Conservation (phyloP, 2,797 vertebrate species). For the Oreochromis mossambicus region DNA sequence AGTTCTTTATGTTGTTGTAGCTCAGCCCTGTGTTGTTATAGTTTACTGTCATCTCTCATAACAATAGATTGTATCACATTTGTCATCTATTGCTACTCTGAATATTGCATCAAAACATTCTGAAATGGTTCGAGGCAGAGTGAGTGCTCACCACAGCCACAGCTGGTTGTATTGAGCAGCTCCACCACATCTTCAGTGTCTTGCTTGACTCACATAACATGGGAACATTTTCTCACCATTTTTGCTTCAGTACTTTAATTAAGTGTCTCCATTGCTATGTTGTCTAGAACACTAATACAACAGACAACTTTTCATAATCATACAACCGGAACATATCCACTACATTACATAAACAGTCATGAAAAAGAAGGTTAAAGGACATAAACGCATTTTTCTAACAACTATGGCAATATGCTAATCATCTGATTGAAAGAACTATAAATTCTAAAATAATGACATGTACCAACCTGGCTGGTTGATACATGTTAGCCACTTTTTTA, state of each 20-base stretch:
- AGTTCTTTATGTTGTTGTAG: background rate
- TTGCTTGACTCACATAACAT: background rate
- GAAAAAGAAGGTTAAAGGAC: background rate
- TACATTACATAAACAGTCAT: background rate
- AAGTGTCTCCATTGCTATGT: background rate
- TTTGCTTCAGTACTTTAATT: background rate
- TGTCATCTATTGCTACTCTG: background rate
- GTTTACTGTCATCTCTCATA: conserved; percentile 15
- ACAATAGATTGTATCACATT: background rate
- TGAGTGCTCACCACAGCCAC: background rate
- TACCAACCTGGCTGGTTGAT: background rate
- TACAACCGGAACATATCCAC: background rate
- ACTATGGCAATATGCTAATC: background rate
- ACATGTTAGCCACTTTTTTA: background rate
- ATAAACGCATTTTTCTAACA: background rate
- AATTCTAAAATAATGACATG: background rate
- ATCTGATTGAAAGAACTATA: background rate
- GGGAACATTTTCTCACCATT: background rate
- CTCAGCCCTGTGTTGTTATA: background rate
- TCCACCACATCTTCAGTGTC: background rate
- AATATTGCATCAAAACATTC: background rate
- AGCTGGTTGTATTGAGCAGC: background rate
- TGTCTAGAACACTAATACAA: background rate
- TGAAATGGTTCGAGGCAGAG: background rate
- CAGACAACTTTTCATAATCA: background rate